Evolutionary conservation across 2,797 vertebrate species (phyloP).

Genomic region (Tapera naevia): DNA sequence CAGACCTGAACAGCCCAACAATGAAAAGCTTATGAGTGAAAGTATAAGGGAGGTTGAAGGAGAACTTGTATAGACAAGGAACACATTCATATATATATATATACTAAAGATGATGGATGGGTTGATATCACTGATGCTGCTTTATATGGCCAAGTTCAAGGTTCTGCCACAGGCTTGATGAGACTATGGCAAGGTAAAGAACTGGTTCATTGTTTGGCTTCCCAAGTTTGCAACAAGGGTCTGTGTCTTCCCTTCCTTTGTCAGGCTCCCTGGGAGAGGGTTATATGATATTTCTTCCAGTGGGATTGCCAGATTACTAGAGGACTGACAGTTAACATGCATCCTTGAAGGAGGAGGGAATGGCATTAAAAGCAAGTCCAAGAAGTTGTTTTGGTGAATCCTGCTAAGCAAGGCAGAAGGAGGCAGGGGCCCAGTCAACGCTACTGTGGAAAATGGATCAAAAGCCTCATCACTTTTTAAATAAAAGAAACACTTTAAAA

Average conservation of each 20-base stretch:
- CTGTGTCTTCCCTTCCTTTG: neutral
- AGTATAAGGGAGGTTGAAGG: neutral
- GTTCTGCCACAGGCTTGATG: neutral
- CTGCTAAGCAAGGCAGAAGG: constrained; percentile 20
- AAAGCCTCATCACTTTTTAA: constrained; percentile 59
- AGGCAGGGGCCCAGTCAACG: neutral
- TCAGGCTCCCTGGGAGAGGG: neutral
- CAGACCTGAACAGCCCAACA: neutral
- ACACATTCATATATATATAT: neutral
- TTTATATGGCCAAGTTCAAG: neutral
- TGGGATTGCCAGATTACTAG: neutral
- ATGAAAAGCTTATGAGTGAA: neutral
- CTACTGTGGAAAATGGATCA: constrained; percentile 31
- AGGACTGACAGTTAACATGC: neutral
- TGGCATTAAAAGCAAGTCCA: rapidly evolving
- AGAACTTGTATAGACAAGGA: neutral
- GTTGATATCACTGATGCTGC: neutral
- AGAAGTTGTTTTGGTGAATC: neutral
- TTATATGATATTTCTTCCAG: neutral
- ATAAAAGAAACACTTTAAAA: constrained; percentile 52
- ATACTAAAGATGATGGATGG: neutral
- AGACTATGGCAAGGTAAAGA: neutral
- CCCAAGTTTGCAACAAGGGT: neutral
- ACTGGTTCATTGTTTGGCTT: neutral
- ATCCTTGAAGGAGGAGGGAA: neutral